Evolutionary conservation across 2,113 vertebrate species (phyloP).

Genomic region (Piprites chloris): DNA sequence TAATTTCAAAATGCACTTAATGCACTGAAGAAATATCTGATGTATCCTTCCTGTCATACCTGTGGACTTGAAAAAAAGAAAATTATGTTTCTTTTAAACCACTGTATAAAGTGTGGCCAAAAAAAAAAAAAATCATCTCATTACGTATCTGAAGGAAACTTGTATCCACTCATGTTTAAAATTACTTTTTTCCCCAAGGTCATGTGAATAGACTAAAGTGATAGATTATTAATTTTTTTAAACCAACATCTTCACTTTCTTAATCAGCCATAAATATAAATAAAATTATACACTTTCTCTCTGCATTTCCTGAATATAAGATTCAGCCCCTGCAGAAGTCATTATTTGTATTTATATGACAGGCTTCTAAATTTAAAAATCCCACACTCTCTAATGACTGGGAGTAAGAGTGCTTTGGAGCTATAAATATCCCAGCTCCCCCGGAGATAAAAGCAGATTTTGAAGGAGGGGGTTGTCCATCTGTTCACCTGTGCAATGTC

Average conservation of each 20-base stretch:
- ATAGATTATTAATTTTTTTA: conserved; percentile 4
- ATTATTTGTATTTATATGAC: background rate
- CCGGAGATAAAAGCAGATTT: background rate
- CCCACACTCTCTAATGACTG: background rate
- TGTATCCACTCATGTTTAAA: background rate
- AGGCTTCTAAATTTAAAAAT: background rate
- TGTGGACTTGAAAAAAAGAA: background rate
- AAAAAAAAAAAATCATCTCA: background rate
- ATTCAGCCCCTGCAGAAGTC: background rate
- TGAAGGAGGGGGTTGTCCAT: background rate
- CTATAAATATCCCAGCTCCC: background rate
- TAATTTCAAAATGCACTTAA: background rate
- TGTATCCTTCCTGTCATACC: background rate
- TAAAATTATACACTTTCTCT: background rate
- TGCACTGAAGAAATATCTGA: background rate
- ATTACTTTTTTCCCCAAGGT: conserved; percentile 4
- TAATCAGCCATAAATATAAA: conserved; percentile 1
- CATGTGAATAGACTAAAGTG: conserved; percentile 16
- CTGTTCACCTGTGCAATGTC: background rate
- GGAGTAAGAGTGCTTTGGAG: background rate
- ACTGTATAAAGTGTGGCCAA: background rate
- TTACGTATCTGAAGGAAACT: conserved; percentile 10
- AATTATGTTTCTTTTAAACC: background rate
- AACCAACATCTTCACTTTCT: background rate
- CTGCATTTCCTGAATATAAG: background rate